Base-by-base conservation (phyloP, 2,888 invertebrate species). In the Caenorhabditis afra region DNA sequence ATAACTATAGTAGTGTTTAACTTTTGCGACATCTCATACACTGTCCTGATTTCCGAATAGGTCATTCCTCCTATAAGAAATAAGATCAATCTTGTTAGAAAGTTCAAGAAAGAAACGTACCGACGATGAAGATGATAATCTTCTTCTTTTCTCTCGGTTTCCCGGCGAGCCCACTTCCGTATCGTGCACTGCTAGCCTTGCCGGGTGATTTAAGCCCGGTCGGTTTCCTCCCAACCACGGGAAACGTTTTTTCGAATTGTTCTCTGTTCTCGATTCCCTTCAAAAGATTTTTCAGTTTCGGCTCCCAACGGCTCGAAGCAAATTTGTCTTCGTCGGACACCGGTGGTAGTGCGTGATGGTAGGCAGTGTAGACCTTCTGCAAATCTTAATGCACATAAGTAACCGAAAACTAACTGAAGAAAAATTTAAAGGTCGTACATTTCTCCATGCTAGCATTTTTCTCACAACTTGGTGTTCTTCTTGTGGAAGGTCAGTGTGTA, bases 21-120 rank as follows among this genome's bases (percentile, higher is more conserved):
- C 20, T 16, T 29, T 23, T 95, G 94, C 64, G 96, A 96, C 59
- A 99, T 97, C 92, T 99, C 98, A 91, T 99, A 99, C 18, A 96
- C 98, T 91, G 95, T 95, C 82, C 98, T 94, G 92, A 99, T 95
- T 92, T 99, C 98, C 0, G 97, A 97, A 93, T 95, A 97, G 85
- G 95, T 94, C 39, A 95, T 93, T 87, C 99, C 99, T 81, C 99
- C 99, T 75, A n/a, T n/a, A n/a, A n/a, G n/a, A n/a, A n/a, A n/a
- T n/a, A n/a, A n/a, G n/a, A n/a, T n/a, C n/a, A n/a, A n/a, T n/a
- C n/a, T n/a, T n/a, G n/a, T n/a, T n/a, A n/a, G n/a, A n/a, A n/a
- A n/a, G n/a, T n/a, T n/a, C n/a, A n/a, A n/a, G n/a, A n/a, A n/a
- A n/a, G 41, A 18, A 23, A 12, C 59, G 55, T 41, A 75, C 74